These are phyloP conservation scores for Dione vanillae DNA, from an alignment of 2,888 invertebrate species.

Conservation along the genomic window DNA sequence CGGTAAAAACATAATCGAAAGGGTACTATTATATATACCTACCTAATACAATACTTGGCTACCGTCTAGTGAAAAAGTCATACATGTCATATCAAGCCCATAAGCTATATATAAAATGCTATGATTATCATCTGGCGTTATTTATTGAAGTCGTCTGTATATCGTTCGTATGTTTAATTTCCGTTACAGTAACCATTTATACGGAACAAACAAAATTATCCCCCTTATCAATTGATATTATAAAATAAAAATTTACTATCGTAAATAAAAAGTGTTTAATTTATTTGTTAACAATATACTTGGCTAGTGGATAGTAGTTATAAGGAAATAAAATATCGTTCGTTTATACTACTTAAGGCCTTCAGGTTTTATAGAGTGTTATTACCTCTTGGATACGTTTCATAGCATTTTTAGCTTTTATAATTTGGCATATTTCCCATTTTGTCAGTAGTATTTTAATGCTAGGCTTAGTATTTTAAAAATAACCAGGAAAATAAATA, in stretches of 20 bases:
- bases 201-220: slow-evolving; percentile 27
- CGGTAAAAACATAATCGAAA: too few relatives aligned
- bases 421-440: background rate
- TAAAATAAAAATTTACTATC: background rate
- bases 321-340: too few relatives aligned
- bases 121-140: slow-evolving; percentile 9
- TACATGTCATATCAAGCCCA: background rate
- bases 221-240: slow-evolving; percentile 4
- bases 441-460: background rate
- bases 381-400: too few relatives aligned
- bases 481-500: background rate
- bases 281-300: too few relatives aligned
- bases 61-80: background rate
- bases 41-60: background rate
- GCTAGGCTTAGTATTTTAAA: background rate
- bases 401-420: background rate
- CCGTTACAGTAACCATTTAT: slow-evolving; percentile 33
- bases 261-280: too few relatives aligned
- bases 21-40: too few relatives aligned
- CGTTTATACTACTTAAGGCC: too few relatives aligned
- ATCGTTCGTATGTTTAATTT: slow-evolving; percentile 35
- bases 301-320: too few relatives aligned
- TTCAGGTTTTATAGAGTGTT: too few relatives aligned
- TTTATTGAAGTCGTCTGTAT: slow-evolving; percentile 17
- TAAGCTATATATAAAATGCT: background rate